Conservation (phyloP, 2,113 vertebrate species). For the Suricata suricatta region DNA sequence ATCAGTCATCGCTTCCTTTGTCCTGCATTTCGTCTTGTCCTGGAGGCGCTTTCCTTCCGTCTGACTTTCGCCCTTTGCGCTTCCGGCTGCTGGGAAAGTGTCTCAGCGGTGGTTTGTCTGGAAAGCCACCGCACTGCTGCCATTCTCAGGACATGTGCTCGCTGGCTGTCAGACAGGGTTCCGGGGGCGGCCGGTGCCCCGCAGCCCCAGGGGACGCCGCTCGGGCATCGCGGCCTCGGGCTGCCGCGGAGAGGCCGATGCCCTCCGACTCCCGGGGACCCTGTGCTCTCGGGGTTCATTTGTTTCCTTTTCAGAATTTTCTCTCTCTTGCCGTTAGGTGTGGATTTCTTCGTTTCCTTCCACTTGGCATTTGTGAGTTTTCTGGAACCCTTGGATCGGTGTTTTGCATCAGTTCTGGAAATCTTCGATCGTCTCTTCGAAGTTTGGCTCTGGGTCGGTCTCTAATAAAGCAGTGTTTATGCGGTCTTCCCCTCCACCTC, state of each 20-base stretch:
- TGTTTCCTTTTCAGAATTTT: too few species aligned
- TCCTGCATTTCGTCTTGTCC: not conserved
- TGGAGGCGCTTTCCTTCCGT: too few species aligned
- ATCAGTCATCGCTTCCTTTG: not conserved
- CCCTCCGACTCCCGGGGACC: not conserved
- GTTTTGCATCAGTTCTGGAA: not conserved
- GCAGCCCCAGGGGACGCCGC: not conserved
- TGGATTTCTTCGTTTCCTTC: not conserved
- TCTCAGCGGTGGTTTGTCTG: not conserved
- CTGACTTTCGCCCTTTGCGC: not conserved
- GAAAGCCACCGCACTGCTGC: rapidly evolving
- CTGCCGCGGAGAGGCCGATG: not conserved
- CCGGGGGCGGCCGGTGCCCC: not conserved
- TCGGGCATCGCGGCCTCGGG: not conserved
- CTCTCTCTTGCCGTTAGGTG: not conserved
- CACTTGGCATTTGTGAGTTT: not conserved
- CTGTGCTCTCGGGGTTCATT: not conserved
- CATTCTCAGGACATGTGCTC: rapidly evolving
- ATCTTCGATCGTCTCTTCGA: rapidly evolving
- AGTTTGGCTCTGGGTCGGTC: not conserved
- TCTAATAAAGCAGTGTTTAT: not conserved
- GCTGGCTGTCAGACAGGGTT: not conserved
- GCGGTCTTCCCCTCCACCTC: not conserved
- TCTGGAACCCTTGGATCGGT: not conserved
- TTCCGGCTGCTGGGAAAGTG: not conserved